Base-by-base conservation (phyloP, 2,888 invertebrate species). In the Bembecia ichneumoniformis region DNA sequence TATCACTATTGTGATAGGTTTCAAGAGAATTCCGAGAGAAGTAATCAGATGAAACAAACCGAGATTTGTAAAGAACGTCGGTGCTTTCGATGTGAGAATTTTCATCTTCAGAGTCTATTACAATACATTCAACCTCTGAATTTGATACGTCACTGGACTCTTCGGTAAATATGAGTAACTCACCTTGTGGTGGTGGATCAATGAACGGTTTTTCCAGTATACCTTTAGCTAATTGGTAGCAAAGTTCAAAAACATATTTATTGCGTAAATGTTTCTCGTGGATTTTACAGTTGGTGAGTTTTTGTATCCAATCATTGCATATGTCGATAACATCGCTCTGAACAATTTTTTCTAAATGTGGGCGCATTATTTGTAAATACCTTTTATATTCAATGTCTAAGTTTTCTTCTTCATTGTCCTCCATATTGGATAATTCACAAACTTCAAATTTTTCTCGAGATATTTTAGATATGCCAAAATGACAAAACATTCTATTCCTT, bases 281-380 rank as follows among this genome's bases (percentile, higher is more conserved):
- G 1, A 70, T 68, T 2, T 62, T 62, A 47, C 74, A 76, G 44
- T 61, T 57, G 0, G 75, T 74, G 0, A 87, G 66, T 51, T 74
- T 74, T 50, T 75, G 67, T n/a, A 87, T 77, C 86, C 86, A 87
- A 3, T 75, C 66, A 49, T 77, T 76, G 54, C 86, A 86, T 3
- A 77, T 62, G 17, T 69, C 62, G 4, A 79, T 75, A 3, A 74
- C 63, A 36, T 77, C 66, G 45, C 70, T 55, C 45, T 83, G 73
- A 2, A 64, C 58, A 9, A 86, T 55, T 53, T 80, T 77, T 13
- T 58, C 62, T 36, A 86, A 58, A 55, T 82, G 77, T 1, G 82
- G 77, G 51, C 72, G 60, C 56, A 86, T 58, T 35, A 86, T 77
- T 64, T 84, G 72, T 48, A 83, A 63, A 52, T 82, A 82, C 36